Evolutionary conservation across 2,113 vertebrate genomes (phyloP).

Genomic region (Peromyscus maniculatus): DNA sequence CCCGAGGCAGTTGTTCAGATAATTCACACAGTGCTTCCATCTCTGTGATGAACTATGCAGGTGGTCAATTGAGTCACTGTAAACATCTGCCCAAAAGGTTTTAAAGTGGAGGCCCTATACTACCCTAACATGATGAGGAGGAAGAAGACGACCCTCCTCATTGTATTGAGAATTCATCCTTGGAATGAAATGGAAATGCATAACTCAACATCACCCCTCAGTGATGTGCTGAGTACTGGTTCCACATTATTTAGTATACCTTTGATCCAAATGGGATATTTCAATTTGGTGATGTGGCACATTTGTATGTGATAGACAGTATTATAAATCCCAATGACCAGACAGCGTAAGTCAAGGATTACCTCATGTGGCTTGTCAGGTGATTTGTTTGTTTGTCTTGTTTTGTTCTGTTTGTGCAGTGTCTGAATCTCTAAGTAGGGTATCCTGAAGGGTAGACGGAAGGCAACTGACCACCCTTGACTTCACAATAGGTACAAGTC

Average conservation of each 20-base stretch:
- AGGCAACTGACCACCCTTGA: not conserved
- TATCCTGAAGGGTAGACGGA: not conserved
- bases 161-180: not conserved
- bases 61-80: not conserved
- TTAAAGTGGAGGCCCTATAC: not conserved
- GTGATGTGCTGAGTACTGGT: not conserved
- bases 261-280: not conserved
- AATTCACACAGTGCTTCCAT: not conserved
- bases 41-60: not conserved
- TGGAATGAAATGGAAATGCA: slow-evolving; percentile 8
- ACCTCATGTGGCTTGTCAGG: not conserved
- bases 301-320: not conserved
- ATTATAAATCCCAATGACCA: not conserved
- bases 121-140: not conserved
- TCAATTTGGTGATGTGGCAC: not conserved
- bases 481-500: not conserved
- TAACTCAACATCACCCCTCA: not conserved
- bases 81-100: not conserved
- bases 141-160: not conserved
- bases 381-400: not conserved
- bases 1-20: slow-evolving; percentile 37
- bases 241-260: not conserved
- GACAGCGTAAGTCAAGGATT: not conserved
- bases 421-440: not conserved
- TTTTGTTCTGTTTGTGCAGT: not conserved